Evolutionary conservation across 2,113 vertebrate species (phyloP).

Genomic region (Philantomba maxwellii): DNA sequence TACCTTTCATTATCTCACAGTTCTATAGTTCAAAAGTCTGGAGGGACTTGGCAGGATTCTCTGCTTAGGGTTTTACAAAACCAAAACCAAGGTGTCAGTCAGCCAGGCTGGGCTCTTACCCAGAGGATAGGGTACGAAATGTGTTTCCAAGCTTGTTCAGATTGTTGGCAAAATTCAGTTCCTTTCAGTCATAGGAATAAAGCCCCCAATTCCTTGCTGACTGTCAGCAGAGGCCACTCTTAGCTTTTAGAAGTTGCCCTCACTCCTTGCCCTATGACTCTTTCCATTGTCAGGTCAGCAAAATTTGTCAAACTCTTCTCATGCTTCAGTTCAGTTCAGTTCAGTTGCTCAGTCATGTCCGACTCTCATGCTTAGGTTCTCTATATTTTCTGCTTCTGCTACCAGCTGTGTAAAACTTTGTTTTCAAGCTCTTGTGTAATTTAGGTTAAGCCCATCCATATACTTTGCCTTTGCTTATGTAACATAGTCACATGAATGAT

Average conservation of each 20-base stretch:
- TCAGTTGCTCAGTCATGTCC: too few relatives aligned
- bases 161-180: not conserved
- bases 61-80: not conserved
- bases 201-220: not conserved
- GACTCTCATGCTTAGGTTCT: not conserved
- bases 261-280: not conserved
- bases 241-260: not conserved
- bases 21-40: not conserved
- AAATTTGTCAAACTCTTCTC: not conserved
- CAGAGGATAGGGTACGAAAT: not conserved
- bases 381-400: not conserved
- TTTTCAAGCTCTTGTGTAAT: not conserved
- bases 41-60: not conserved
- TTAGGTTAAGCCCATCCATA: not conserved
- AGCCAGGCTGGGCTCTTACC: not conserved
- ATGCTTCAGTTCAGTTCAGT: too few relatives aligned
- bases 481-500: not conserved
- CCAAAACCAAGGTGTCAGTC: not conserved
- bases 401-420: not conserved
- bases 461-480: not conserved
- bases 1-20: not conserved
- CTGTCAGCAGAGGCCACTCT: not conserved
- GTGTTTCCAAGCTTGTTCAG: not conserved
- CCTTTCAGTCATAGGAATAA: not conserved
- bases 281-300: not conserved